Evolutionary conservation across 64 coral and sea anemone species (phyloP).

Genomic region (Anthopleura sola): DNA sequence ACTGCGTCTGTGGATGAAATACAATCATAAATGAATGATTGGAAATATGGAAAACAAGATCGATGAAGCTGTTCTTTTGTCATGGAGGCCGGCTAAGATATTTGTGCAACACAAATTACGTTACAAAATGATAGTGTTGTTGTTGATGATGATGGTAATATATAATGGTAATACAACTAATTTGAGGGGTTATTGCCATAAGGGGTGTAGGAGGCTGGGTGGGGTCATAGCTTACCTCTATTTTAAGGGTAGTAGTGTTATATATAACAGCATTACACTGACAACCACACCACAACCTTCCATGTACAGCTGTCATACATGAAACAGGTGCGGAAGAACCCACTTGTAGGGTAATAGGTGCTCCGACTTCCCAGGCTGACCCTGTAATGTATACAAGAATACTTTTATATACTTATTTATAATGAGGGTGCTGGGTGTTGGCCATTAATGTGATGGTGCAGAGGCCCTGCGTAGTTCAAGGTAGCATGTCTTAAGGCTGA

Average conservation of each 20-base stretch:
- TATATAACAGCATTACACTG: conserved; percentile 83
- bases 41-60: too few species aligned
- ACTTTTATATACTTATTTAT: background rate
- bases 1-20: conserved; percentile 53
- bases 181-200: too few species aligned
- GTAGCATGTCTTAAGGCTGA: too few species aligned
- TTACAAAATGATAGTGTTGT: too few species aligned
- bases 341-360: conserved; percentile 78
- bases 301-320: conserved; percentile 96
- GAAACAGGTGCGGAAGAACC: conserved; percentile 63
- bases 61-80: too few species aligned
- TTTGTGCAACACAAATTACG: too few species aligned
- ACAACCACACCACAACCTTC: conserved; percentile 89
- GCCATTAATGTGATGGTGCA: background rate
- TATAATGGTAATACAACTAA: too few species aligned
- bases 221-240: conserved; percentile 56
- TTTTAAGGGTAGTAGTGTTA: conserved; percentile 80
- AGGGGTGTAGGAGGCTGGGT: background rate
- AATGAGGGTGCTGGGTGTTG: too few species aligned
- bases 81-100: too few species aligned
- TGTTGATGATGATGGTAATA: too few species aligned
- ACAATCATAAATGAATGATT: background rate
- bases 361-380: conserved; percentile 78
- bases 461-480: too few species aligned
- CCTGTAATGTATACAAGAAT: conserved; percentile 26